Evolutionary conservation across 2,113 vertebrate genomes (phyloP).

Genomic region (Python bivittatus): DNA sequence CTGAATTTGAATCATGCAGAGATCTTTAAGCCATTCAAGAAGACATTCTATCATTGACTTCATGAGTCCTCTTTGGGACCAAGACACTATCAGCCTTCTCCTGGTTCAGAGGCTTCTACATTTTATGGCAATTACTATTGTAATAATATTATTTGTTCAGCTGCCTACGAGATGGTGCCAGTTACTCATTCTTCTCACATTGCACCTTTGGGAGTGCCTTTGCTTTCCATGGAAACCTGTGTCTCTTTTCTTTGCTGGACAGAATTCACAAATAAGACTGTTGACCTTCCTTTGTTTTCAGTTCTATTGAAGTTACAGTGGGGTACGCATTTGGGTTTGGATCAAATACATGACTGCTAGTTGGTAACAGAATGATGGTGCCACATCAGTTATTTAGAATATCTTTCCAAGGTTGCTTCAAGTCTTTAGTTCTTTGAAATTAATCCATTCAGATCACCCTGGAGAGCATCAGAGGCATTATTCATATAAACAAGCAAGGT

Average conservation of each 20-base stretch:
- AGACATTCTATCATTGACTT: neutral
- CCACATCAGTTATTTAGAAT: neutral
- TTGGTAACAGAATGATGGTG: neutral
- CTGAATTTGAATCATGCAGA: neutral
- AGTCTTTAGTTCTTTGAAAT: neutral
- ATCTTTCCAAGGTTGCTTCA: neutral
- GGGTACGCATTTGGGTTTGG: neutral
- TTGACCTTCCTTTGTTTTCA: neutral
- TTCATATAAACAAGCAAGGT: neutral
- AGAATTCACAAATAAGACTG: neutral
- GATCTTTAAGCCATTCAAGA: neutral
- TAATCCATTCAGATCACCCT: neutral
- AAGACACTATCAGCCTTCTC: neutral
- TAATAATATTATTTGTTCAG: neutral
- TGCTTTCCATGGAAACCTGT: neutral
- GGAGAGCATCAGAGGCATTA: neutral
- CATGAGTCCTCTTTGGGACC: neutral
- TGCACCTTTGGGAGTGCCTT: neutral
- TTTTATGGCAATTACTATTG: neutral
- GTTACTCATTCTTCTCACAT: neutral
- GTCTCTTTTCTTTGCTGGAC: neutral
- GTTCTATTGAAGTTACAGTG: neutral
- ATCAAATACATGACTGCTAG: neutral
- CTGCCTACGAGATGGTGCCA: neutral
- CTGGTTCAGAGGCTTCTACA: neutral